phyloP scores from a whole-genome alignment of 2,113 vertebrate genomes.

The Rhinolophus ferrumequinum region DNA sequence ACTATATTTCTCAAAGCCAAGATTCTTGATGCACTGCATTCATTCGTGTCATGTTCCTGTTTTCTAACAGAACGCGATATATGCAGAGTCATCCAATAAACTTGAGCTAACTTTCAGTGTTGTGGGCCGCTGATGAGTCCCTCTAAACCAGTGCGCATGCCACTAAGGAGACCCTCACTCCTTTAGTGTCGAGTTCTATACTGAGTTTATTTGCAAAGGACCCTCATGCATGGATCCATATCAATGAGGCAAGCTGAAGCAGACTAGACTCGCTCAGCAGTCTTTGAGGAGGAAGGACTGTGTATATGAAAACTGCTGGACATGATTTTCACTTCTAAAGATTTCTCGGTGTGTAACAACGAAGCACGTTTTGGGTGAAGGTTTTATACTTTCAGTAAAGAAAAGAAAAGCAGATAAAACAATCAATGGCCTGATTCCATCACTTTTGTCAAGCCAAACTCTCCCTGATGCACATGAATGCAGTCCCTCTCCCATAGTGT shows the following conservation, averaged over 20 bases:
- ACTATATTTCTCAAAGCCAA: slow-evolving; percentile 26
- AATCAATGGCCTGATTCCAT: slow-evolving; percentile 20
- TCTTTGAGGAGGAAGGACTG: slow-evolving; percentile 38
- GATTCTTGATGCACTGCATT: background rate
- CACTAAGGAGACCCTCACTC: slow-evolving; percentile 58
- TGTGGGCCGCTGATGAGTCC: background rate
- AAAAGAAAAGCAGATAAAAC: slow-evolving; percentile 31
- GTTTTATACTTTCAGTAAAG: slow-evolving; percentile 45
- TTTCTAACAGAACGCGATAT: background rate
- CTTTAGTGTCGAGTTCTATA: slow-evolving; percentile 63
- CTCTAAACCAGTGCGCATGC: background rate
- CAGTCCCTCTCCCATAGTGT: background rate
- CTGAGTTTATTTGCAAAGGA: slow-evolving; percentile 75
- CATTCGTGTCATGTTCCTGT: background rate
- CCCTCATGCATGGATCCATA: slow-evolving; percentile 66
- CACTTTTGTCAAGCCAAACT: slow-evolving; percentile 33
- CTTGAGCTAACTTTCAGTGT: slow-evolving; percentile 30
- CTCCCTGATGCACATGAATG: background rate
- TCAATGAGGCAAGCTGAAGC: slow-evolving; percentile 69
- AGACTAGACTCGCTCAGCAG: slow-evolving; percentile 25
- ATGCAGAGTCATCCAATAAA: background rate
- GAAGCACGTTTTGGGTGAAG: slow-evolving; percentile 45
- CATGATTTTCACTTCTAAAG: slow-evolving; percentile 31
- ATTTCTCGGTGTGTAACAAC: slow-evolving; percentile 1
- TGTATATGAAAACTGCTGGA: slow-evolving; percentile 44